Evolutionary conservation across 2,888 invertebrate species (phyloP).

Genomic region (Eretmocerus hayati): DNA sequence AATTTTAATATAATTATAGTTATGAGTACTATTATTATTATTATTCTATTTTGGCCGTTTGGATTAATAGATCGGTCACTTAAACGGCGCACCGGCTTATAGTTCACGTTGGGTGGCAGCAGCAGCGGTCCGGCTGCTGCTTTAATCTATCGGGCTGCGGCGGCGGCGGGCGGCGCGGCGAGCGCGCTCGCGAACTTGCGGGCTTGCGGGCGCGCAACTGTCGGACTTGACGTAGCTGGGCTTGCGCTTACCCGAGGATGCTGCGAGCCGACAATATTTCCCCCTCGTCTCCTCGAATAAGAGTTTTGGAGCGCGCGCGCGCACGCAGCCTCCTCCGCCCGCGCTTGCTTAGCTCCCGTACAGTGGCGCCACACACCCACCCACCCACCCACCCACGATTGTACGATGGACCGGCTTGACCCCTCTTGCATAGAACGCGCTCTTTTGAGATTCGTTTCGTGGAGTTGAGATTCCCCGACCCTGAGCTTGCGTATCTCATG

Average conservation of each 20-base stretch:
- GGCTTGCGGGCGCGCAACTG: slow-evolving; percentile 47
- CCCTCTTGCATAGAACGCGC: slow-evolving; percentile 9
- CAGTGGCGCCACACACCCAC: slow-evolving; percentile 42
- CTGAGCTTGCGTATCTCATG: too few relatives aligned
- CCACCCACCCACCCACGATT: slow-evolving; percentile 29
- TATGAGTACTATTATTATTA: too few relatives aligned
- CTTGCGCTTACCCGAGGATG: not conserved
- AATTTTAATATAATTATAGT: too few relatives aligned
- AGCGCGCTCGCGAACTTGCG: slow-evolving; percentile 40
- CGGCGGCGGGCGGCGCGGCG: not conserved
- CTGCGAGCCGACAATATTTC: not conserved
- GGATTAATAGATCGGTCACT: too few relatives aligned
- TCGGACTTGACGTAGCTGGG: slow-evolving; percentile 28
- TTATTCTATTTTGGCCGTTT: too few relatives aligned
- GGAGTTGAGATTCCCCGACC: too few relatives aligned
- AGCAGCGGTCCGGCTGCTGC: too few relatives aligned
- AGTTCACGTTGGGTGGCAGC: too few relatives aligned
- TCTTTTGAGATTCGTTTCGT: too few relatives aligned
- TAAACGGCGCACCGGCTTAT: too few relatives aligned
- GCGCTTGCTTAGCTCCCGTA: slow-evolving; percentile 30
- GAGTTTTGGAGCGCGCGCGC: slow-evolving; percentile 6
- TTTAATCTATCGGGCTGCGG: too few relatives aligned
- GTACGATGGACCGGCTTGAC: slow-evolving; percentile 3
- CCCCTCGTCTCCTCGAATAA: not conserved
- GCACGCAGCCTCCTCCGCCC: slow-evolving; percentile 17